Conservation (phyloP, 35 echinoderm and acorn worm species). For the Heliocidaris erythrogramma region DNA sequence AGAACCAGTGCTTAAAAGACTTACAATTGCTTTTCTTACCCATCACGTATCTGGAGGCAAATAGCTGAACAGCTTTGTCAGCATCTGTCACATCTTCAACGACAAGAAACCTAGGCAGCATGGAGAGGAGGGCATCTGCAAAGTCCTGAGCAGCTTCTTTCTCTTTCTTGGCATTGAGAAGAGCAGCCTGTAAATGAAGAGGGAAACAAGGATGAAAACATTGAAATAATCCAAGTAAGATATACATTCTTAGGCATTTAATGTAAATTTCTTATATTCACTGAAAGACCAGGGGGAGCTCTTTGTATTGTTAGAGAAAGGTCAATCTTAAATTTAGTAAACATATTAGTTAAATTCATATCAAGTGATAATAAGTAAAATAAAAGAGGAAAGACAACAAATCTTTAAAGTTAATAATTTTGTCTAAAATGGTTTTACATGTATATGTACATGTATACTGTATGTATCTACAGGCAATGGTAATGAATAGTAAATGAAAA, state of each 20-base stretch:
- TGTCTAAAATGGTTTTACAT: too few relatives aligned
- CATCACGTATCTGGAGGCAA: conserved; percentile 89
- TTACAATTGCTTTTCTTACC: conserved; percentile 45
- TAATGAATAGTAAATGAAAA: neutral
- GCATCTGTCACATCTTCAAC: conserved; percentile 67
- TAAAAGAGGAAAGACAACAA: too few relatives aligned
- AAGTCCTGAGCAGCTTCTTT: conserved; percentile 85
- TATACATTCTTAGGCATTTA: neutral
- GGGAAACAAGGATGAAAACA: neutral
- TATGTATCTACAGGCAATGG: too few relatives aligned
- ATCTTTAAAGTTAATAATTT: too few relatives aligned
- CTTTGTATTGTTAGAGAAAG: too few relatives aligned
- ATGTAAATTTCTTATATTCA: neutral
- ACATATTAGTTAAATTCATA: too few relatives aligned
- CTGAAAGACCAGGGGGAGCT: neutral
- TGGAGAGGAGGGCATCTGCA: conserved; percentile 68
- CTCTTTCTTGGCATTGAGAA: conserved; percentile 78
- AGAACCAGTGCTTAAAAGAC: too few relatives aligned
- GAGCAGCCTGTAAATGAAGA: conserved; percentile 36
- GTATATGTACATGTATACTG: too few relatives aligned
- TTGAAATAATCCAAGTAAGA: neutral
- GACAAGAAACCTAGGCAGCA: conserved; percentile 72
- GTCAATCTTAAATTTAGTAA: too few relatives aligned
- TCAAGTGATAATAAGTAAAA: too few relatives aligned
- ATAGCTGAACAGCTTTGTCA: conserved; percentile 77